Evolutionary conservation across 92 coral and sea anemone species (phyloP).

Genomic region (Palythoa heliodiscus): DNA sequence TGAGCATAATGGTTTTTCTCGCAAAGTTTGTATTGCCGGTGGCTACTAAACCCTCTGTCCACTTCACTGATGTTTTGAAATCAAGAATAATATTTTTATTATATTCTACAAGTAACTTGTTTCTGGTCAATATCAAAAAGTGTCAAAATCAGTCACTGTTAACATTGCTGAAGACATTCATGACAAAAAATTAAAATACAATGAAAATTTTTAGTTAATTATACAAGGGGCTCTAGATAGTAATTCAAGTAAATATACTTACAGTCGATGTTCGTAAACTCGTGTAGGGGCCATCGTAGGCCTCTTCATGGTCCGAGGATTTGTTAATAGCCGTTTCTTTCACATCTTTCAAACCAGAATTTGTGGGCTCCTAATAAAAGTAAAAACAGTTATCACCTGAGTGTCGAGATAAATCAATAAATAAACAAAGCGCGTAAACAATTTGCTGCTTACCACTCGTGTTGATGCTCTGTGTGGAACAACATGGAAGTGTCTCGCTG

Average conservation of each 20-base stretch:
- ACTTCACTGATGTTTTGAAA: too few species aligned
- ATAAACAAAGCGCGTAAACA: not conserved
- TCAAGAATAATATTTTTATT: too few species aligned
- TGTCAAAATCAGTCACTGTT: too few species aligned
- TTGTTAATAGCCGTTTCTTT: slow-evolving; percentile 15
- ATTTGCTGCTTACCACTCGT: not conserved
- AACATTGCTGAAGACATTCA: not conserved
- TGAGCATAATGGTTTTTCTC: not conserved
- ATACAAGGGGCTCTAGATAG: not conserved
- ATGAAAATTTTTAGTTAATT: not conserved
- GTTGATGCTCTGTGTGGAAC: not conserved
- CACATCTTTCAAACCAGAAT: not conserved
- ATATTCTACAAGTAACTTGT: too few species aligned
- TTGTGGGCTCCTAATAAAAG: slow-evolving; percentile 15
- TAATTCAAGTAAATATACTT: not conserved
- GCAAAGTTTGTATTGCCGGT: not conserved
- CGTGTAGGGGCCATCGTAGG: slow-evolving; percentile 28
- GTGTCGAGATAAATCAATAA: not conserved
- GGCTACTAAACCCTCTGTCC: too few species aligned
- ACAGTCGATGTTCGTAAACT: slow-evolving; percentile 21
- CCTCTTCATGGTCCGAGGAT: slow-evolving; percentile 16
- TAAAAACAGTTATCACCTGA: not conserved
- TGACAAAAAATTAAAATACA: not conserved
- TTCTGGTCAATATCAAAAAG: too few species aligned
- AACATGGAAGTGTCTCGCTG: not conserved